A percentile compares a stretch with the other conserved stretches of the same genome.
Evolutionary conservation across 2,888 invertebrate genomes (phyloP).

Genomic region (Spodoptera picta): DNA sequence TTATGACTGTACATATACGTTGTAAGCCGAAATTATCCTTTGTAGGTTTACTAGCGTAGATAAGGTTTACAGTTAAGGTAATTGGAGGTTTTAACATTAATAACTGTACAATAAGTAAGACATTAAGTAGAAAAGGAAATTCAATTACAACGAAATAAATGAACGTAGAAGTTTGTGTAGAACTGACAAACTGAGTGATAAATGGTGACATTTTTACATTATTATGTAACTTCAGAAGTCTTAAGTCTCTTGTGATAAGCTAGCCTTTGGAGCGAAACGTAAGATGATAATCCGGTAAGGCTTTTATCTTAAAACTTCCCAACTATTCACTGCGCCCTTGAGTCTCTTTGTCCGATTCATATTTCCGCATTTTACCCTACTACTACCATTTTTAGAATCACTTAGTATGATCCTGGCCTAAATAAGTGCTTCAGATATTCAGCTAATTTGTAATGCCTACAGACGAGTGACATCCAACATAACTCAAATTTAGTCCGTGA

Average conservation of each 20-base stretch:
- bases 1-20: neutral
- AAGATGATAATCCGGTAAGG: conserved; percentile 2
- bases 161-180: no score
- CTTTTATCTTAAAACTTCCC: conserved; percentile 19
- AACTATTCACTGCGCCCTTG: conserved; percentile 15
- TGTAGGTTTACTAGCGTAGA: neutral
- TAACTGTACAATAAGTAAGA: no score
- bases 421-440: neutral
- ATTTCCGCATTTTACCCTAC: conserved; percentile 9
- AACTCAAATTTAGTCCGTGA: conserved; percentile 34
- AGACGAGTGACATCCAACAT: neutral
- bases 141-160: no score
- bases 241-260: neutral
- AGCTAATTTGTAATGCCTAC: conserved; percentile 2
- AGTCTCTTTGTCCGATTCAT: conserved; percentile 18
- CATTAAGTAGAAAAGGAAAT: no score
- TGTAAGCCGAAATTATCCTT: conserved; percentile 4
- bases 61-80: no score
- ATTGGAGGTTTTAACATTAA: no score
- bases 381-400: conserved; percentile 27
- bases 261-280: conserved; percentile 1
- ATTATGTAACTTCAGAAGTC: no score
- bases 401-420: conserved; percentile 31
- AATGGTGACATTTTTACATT: neutral
- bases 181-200: neutral